Conservation (phyloP, 2,888 invertebrate genomes). For the Coleophora deauratella region DNA sequence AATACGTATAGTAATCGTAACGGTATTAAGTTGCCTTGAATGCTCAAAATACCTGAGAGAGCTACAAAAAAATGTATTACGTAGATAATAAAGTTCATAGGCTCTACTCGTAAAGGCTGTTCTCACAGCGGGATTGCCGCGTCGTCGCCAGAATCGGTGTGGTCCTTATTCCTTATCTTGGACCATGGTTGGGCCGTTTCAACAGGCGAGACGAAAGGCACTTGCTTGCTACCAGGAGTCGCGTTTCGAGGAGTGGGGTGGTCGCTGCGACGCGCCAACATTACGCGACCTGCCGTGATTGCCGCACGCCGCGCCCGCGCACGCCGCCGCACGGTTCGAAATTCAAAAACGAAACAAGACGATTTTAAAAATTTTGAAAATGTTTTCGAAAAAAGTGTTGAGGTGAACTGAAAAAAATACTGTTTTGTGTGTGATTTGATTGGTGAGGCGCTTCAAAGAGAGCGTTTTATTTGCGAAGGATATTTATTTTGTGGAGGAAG, state of each 20-base stretch:
- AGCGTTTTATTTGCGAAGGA: conserved; percentile 40
- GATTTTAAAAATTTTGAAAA: conserved; percentile 43
- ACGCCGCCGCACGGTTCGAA: conserved; percentile 6
- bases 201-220: conserved; percentile 24
- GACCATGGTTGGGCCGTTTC: conserved; percentile 1
- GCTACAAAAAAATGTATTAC: conserved; percentile 31
- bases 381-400: conserved; percentile 55
- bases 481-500: conserved; percentile 27
- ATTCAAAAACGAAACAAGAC: conserved; percentile 27
- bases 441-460: conserved; percentile 16
- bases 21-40: conserved; percentile 28
- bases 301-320: conserved; percentile 52
- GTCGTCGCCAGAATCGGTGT: conserved; percentile 53
- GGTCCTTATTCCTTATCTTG: conserved; percentile 6
- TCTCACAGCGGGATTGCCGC: conserved; percentile 48
- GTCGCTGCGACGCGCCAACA: conserved; percentile 27
- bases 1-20: neutral
- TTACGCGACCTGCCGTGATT: conserved; percentile 47
- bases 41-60: conserved; percentile 25
- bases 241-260: conserved; percentile 43
- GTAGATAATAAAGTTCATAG: conserved; percentile 47
- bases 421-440: conserved; percentile 28
- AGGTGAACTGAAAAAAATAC: conserved; percentile 40
- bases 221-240: neutral
- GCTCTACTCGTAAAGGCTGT: conserved; percentile 30